Evolutionary conservation across 2,888 invertebrate species (phyloP).

Genomic region (Cynaeus angustus): DNA sequence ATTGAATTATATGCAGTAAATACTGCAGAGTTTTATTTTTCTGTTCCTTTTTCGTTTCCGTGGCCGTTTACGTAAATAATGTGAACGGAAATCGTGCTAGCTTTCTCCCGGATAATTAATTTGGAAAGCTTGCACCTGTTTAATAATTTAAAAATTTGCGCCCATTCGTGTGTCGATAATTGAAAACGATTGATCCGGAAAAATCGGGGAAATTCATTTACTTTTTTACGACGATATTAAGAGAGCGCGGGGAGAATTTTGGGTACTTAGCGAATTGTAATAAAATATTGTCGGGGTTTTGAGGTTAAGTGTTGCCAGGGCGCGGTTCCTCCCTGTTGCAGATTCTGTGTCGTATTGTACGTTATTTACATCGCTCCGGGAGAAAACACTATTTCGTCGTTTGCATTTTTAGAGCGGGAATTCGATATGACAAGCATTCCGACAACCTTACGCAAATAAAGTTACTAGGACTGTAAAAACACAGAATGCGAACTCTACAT

Average conservation of each 20-base stretch:
- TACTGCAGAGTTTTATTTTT: conserved; percentile 31
- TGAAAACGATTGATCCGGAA: conserved; percentile 20
- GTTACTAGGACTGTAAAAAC: conserved; percentile 3
- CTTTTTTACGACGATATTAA: no score
- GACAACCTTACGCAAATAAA: conserved; percentile 8
- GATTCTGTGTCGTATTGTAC: neutral
- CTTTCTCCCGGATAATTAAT: conserved; percentile 18
- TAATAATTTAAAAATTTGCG: conserved; percentile 23
- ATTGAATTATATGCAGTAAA: conserved; percentile 49
- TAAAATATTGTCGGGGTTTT: conserved; percentile 6
- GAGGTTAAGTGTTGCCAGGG: conserved; percentile 14
- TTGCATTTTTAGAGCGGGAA: conserved; percentile 18
- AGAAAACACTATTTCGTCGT: conserved; percentile 17
- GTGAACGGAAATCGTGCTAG: no score
- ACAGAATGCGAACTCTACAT: neutral
- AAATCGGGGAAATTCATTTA: neutral
- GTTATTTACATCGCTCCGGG: conserved; percentile 15
- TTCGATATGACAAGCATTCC: conserved; percentile 15
- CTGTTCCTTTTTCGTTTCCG: conserved; percentile 16
- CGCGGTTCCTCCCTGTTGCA: neutral
- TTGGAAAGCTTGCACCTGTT: conserved; percentile 1
- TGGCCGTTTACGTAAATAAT: conserved; percentile 12
- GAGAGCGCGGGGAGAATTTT: neutral
- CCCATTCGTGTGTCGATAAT: conserved; percentile 10
- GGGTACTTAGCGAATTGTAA: conserved; percentile 23